Base-by-base conservation (phyloP, 1,140 invertebrate species). In the Zaprionus ornatus region DNA sequence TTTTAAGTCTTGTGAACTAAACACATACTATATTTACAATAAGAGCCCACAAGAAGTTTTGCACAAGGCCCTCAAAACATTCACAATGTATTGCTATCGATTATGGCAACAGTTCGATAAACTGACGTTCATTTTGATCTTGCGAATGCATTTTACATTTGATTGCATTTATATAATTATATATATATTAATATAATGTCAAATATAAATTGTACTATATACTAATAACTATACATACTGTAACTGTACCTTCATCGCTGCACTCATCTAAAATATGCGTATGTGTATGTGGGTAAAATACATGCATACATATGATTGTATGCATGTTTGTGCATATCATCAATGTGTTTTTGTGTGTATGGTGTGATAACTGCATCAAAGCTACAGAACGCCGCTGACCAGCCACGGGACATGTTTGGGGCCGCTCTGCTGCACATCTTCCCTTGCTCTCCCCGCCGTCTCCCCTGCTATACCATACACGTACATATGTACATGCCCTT, bases 291-390 rank as follows among this genome's bases (percentile, higher is more conserved):
- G 25, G 4, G 3, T 55, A 10, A 19, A 23, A 23, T 40, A 21
- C 23, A 23, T 57, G 54, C 35, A 3, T 60, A 54, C 23, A 21
- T 60, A 21, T 63, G 23, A 48, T 45, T 42, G 23, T 59, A 29
- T 10, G n/a, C 37, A n/a, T 48, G n/a, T 50, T 6, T 25, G n/a
- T 54, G 12, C 15, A 55, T 42, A 29, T 10, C 32, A 37, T 35
- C 5, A 5, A 60, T 27, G 21, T 40, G 23, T 13, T 7, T 63
- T 27, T 54, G n/a, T 64, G 6, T 66, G 32, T 61, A 48, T 56
- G 54, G 60, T 59, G 60, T 25, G 60, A 71, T 70, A 70, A 71
- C 54, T 75, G 73, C 73, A 75, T 27, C 42, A 27, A 59, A 59
- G 59, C 25, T 40, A 17, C 21, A 15, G 45, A 70, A 59, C 54